Conservation (phyloP, 2,888 invertebrate species). For the Hedychridium roseum region DNA sequence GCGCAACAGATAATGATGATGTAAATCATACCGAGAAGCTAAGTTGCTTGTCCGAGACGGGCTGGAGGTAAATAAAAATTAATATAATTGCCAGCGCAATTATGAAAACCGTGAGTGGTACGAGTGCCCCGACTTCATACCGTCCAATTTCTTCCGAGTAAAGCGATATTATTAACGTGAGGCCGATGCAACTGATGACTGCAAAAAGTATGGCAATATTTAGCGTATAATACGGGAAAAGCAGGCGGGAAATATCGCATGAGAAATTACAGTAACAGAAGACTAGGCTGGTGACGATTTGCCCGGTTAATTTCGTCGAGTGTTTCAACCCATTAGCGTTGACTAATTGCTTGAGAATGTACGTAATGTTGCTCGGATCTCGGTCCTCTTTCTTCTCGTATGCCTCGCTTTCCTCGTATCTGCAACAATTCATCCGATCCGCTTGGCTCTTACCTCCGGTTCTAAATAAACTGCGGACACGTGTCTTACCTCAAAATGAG, state of each 20-base stretch:
- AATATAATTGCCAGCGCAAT: conserved; percentile 34
- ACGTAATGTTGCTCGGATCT: conserved; percentile 44
- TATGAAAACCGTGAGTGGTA: conserved; percentile 28
- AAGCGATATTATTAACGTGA: conserved; percentile 30
- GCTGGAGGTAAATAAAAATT: conserved; percentile 55
- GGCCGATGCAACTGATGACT: conserved; percentile 41
- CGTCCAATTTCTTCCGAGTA: conserved; percentile 31
- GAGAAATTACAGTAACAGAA: conserved; percentile 61
- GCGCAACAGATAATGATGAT: background rate
- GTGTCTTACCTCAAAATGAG: conserved; percentile 76
- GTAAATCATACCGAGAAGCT: conserved; percentile 52
- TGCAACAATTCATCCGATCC: conserved; percentile 30
- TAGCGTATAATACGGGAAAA: background rate
- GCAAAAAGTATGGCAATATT: conserved; percentile 6
- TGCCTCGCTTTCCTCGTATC: conserved; percentile 61
- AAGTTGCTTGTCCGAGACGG: conserved; percentile 53
- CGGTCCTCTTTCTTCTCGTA: conserved; percentile 58
- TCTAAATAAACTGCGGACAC: conserved; percentile 2
- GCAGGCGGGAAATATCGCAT: conserved; percentile 2
- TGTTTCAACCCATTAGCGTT: conserved; percentile 59
- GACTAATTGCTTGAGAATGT: conserved; percentile 58
- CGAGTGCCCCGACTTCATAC: conserved; percentile 29
- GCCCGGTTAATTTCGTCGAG: conserved; percentile 63
- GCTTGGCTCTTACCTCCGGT: background rate
- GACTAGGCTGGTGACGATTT: conserved; percentile 62